Base-by-base conservation (phyloP, 2,113 vertebrate species). In the Channa maculata region DNA sequence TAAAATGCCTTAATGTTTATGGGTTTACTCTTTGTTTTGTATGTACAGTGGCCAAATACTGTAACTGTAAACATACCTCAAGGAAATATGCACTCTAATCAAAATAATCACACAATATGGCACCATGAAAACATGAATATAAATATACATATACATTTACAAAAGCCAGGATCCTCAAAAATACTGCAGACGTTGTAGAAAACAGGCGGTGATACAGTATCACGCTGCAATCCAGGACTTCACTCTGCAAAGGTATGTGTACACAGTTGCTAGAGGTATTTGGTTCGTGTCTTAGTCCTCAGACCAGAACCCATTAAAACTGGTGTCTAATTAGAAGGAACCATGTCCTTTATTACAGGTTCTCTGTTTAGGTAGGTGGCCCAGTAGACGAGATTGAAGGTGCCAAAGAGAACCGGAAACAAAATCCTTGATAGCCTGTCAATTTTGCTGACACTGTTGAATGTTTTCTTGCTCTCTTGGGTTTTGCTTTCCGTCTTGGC, bases 401-500 rank as follows among this genome's bases (percentile, higher is more conserved):
- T 94, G 82, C 97, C 96, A 82, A 99, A 99, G 86, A 99, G 95
- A 84, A 99, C 96, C 3, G 98, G 98, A 87, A 99, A 99, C 86
- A 99, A 95, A 96, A 99, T 96, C 91, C 98, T 95, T 82, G 98
- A 98, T 95, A 99, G 97, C 93, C 98, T 95, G 94, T 99, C 98
- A 76, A 99, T 99, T 95, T 98, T 99, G 95, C 98, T 99, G 63
- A 99, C 98, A 8, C 97, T 99, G 94, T 99, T 99, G 93, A 99
- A 99, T 8, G 97, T 97, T 94, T 99, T 99, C 96, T 98, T 99
- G 85, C 94, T 95, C 65, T 99, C 98, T 0, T 93, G 94, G 24
- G 93, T 95, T 86, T 98, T 99, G 3, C 95, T 94, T 24, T 97
- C 96, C 0, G 91, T 94, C 89, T 96, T 97, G 90, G 95, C 89